A percentile compares a stretch with the other conserved stretches of the same genome.
Evolutionary conservation across 2,113 vertebrate genomes (phyloP).

Genomic region (Dicrurus megarhynchus): DNA sequence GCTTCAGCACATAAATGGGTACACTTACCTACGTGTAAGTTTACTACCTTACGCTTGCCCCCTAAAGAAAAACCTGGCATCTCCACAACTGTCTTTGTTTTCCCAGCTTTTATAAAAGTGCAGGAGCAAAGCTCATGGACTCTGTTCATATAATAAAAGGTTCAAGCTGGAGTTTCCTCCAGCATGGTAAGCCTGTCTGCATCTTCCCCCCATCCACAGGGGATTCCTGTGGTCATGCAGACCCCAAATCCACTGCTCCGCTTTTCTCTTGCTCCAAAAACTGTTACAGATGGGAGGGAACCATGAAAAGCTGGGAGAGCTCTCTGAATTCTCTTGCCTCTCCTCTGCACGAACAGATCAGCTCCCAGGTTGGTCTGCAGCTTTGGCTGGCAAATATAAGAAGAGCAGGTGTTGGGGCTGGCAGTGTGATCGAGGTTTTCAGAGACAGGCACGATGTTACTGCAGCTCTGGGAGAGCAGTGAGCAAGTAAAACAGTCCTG

Average conservation of each 20-base stretch:
- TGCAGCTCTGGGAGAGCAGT: neutral
- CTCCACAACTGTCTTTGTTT: neutral
- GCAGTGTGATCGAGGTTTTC: neutral
- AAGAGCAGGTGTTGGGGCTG: conserved; percentile 21
- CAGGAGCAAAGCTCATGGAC: neutral
- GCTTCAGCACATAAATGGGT: neutral
- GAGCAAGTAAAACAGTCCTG: neutral
- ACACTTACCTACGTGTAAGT: too few species aligned
- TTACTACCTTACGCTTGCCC: neutral
- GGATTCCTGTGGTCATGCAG: neutral
- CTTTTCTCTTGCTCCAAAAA: neutral
- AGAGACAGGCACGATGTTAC: neutral
- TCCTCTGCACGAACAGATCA: neutral
- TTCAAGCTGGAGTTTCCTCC: neutral
- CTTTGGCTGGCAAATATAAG: neutral
- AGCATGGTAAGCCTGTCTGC: neutral
- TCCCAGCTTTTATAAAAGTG: neutral
- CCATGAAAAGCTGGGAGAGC: neutral
- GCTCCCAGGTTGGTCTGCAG: neutral
- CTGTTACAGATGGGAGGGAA: neutral
- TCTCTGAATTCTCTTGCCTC: neutral
- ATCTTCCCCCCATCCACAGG: neutral
- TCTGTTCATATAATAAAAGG: neutral
- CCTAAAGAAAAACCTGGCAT: neutral
- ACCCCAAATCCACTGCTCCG: neutral